These are phyloP conservation scores for Menura novaehollandiae DNA, from an alignment of 2,113 vertebrate species.

Conservation along the genomic window DNA sequence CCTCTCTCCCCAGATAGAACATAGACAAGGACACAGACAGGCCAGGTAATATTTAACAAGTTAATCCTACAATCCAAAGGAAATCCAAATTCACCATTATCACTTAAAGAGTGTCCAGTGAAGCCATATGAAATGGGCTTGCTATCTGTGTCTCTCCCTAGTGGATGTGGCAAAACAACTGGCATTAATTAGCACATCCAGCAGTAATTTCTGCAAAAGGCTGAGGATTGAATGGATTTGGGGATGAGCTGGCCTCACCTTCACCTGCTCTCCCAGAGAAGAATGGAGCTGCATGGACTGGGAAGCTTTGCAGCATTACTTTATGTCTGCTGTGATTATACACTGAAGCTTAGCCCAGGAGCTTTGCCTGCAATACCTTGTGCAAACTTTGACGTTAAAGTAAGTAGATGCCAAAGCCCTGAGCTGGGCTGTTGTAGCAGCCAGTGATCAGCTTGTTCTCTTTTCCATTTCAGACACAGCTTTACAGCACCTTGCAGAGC, in stretches of 20 bases:
- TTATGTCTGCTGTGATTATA: slow-evolving; percentile 14
- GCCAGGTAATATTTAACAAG: neutral
- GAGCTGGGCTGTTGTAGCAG: neutral
- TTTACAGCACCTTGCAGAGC: slow-evolving; percentile 68
- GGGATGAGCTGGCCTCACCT: slow-evolving; percentile 19
- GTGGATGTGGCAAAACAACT: neutral
- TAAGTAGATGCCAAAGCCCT: neutral
- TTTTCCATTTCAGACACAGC: slow-evolving; percentile 68
- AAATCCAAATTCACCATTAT: neutral
- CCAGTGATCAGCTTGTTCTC: neutral
- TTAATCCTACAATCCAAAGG: neutral
- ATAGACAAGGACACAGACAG: neutral
- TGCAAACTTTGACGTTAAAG: neutral
- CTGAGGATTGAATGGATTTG: neutral
- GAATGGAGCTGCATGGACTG: neutral
- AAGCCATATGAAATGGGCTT: neutral
- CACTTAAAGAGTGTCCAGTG: neutral
- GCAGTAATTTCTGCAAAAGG: neutral
- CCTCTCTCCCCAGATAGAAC: neutral
- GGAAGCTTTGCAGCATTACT: neutral
- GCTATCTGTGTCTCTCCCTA: neutral
- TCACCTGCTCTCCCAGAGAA: slow-evolving; percentile 20
- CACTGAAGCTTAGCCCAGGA: neutral
- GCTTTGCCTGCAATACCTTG: slow-evolving; percentile 9
- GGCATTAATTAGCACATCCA: neutral